These are phyloP conservation scores for Pectinophora gossypiella DNA, from an alignment of 1,140 invertebrate species.

Conservation along the genomic window DNA sequence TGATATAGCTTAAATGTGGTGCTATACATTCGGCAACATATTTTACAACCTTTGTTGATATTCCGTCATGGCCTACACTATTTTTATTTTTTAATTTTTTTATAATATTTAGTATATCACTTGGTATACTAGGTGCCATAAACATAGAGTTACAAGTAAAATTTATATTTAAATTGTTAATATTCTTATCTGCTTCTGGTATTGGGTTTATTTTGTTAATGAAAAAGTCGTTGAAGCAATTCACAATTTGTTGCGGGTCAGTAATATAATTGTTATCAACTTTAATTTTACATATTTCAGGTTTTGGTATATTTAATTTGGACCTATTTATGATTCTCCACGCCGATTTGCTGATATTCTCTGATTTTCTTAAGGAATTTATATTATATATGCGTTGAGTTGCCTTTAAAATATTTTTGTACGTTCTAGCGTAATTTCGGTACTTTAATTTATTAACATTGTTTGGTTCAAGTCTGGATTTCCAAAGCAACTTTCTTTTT, in stretches of 20 bases:
- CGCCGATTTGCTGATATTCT: neutral
- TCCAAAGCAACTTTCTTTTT: neutral
- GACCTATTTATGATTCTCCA: slow-evolving; percentile 4
- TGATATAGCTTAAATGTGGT: no score
- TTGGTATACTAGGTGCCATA: no score
- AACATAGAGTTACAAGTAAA: no score
- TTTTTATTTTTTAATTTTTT: no score
- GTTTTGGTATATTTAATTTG: slow-evolving; percentile 2
- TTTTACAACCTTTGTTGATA: no score
- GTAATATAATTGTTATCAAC: neutral
- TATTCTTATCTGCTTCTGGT: no score
- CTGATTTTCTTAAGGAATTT: neutral
- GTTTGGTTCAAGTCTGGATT: slow-evolving; percentile 1
- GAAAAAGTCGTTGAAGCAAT: slow-evolving; percentile 8
- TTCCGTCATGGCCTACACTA: no score
- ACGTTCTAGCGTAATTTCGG: neutral
- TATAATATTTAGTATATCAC: no score
- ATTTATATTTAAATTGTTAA: no score
- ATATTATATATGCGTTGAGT: slow-evolving; percentile 1
- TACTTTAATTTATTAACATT: neutral
- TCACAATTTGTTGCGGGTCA: neutral
- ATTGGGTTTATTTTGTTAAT: slow-evolving; percentile 1
- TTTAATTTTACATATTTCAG: neutral
- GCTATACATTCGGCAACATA: no score
- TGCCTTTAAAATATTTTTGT: slow-evolving; percentile 1